Evolutionary conservation across 2,797 vertebrate genomes (phyloP), one percentile per base, ranked within the genome.

Genomic region (Periophthalmus magnuspinnatus): DNA sequence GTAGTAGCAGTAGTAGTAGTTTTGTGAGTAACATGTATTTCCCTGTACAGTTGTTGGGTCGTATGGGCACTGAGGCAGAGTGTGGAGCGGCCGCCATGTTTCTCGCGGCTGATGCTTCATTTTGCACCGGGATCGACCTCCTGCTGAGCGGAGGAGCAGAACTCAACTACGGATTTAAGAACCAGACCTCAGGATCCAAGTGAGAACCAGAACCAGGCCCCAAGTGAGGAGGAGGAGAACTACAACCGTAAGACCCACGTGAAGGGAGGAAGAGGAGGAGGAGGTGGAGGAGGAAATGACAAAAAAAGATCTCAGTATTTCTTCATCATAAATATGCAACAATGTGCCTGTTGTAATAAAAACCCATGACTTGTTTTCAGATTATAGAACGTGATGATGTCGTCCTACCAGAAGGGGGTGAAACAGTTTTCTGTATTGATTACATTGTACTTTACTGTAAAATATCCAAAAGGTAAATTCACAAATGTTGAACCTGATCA

Each of bases 111-210:
- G 94, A 95, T 0, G 94, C 93, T 0, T 93, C 90, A 1, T 96
- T 95, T 86, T 96, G 94, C 89, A 95, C 95, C 0, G 95, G 95
- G 17, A 87, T 92, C 0, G 94, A 95, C 54, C 79, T 96, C 67
- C 81, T 93, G 36, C 55, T 95, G 60, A 95, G 90, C 0, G 93
- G 94, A 41, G 95, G 94, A 38, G 95, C 94, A 0, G 95, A 96
- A 68, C 93, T 96, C 16, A 94, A 94, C 81, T 95, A 92, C 0
- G 89, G 88, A 34, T 70, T 84, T 74, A 95, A 96, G 84, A 94
- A 84, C 67, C 93, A 92, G 75, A 72, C 92, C 58, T 16, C 58
- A 6, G 17, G 5, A 5, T 13, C 11, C 5, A 17, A 2, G 13
- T 54, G 50, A 54, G 28, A 19, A 32, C 11, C 0, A 17, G 55